phyloP scores from a whole-genome alignment of 2,113 vertebrate genomes.

The Neolamprologus variostigma region DNA sequence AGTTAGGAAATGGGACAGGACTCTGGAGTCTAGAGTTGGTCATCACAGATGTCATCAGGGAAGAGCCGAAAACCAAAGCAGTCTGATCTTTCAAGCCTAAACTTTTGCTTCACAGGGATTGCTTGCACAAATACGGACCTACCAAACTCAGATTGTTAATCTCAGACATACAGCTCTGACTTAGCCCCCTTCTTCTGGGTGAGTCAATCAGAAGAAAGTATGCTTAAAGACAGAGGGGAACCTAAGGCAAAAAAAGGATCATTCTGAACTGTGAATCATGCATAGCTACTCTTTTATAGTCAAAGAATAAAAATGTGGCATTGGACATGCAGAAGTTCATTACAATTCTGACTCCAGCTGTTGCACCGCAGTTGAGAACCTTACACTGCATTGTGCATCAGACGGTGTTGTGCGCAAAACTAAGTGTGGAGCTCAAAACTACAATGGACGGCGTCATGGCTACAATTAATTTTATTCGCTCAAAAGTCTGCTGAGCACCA shows the following conservation, averaged over 20 bases:
- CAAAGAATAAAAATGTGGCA: background rate
- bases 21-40: background rate
- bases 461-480: background rate
- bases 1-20: background rate
- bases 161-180: background rate
- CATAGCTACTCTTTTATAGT: background rate
- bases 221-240: background rate
- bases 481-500: background rate
- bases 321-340: background rate
- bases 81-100: background rate
- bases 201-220: background rate
- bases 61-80: background rate
- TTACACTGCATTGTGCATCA: background rate
- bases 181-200: background rate
- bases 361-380: background rate
- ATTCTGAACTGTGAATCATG: background rate
- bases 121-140: background rate
- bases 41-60: background rate
- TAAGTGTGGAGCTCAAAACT: fast-evolving
- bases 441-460: fast-evolving
- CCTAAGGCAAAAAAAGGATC: too few relatives aligned
- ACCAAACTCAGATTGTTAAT: background rate
- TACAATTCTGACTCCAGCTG: background rate
- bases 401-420: fast-evolving
- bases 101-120: background rate